phyloP scores from a whole-genome alignment of 23 tunicate species.

The Ciona savignyi region DNA sequence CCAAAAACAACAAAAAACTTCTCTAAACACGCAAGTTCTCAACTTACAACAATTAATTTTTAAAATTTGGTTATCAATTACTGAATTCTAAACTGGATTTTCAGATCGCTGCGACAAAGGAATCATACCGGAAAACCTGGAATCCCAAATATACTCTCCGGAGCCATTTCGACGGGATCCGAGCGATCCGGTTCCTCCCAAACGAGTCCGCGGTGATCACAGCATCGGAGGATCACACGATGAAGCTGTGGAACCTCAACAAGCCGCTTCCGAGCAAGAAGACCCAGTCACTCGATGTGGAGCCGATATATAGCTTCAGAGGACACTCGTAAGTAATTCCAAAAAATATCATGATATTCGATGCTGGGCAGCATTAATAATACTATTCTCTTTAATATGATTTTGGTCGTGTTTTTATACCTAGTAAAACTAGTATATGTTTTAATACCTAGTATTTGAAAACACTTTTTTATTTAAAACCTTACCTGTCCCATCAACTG shows the following conservation, averaged over 20 bases:
- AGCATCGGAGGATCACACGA: constrained; percentile 87
- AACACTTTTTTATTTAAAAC: no score
- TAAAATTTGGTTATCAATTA: no score
- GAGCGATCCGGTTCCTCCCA: constrained; percentile 75
- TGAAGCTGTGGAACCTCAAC: constrained; percentile 95
- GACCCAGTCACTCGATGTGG: constrained; percentile 67
- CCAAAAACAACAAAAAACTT: not conserved
- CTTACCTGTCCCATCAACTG: no score
- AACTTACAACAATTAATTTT: no score
- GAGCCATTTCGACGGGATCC: constrained; percentile 93
- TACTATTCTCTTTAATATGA: no score
- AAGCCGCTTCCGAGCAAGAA: constrained; percentile 80
- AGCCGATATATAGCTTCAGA: constrained; percentile 89
- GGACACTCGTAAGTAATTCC: constrained; percentile 61
- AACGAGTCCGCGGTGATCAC: constrained; percentile 67
- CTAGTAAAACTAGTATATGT: no score
- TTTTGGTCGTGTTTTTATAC: no score
- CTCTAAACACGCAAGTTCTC: not conserved
- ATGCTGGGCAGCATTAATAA: no score
- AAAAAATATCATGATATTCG: no score
- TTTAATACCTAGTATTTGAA: no score
- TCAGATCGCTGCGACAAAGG: constrained; percentile 57
- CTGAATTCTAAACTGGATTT: no score
- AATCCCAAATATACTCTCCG: constrained; percentile 74
- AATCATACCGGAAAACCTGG: constrained; percentile 72